A percentile compares a stretch with the other conserved stretches of the same genome.
Evolutionary conservation across 2,888 invertebrate species (phyloP).

Genomic region (Torymus texanus): DNA sequence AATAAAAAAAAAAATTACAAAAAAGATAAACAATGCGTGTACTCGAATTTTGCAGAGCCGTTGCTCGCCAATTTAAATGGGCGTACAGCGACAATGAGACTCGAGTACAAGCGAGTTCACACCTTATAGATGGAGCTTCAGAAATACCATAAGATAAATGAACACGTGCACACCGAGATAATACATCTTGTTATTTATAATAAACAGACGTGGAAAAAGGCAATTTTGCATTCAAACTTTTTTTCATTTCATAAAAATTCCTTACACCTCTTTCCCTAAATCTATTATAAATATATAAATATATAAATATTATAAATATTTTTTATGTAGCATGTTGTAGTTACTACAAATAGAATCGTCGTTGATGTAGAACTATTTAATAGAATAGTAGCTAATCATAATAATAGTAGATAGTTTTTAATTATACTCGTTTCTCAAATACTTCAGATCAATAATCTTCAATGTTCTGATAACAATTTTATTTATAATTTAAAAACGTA

Average conservation of each 20-base stretch:
- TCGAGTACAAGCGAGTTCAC: slow-evolving; percentile 46
- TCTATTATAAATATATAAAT: too few species aligned
- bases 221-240: neutral
- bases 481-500: too few species aligned
- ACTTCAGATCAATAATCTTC: too few species aligned
- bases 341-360: too few species aligned
- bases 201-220: slow-evolving; percentile 62
- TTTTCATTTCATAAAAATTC: neutral
- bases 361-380: too few species aligned
- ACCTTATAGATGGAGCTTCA: slow-evolving; percentile 68
- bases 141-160: slow-evolving; percentile 60
- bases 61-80: neutral
- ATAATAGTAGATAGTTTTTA: too few species aligned
- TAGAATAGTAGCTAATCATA: too few species aligned
- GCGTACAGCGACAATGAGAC: neutral
- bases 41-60: slow-evolving; percentile 24
- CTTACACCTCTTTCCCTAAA: too few species aligned
- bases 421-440: too few species aligned
- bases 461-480: too few species aligned
- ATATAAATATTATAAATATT: too few species aligned
- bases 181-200: slow-evolving; percentile 74
- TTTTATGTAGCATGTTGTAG: too few species aligned
- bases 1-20: neutral
- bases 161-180: slow-evolving; percentile 70
- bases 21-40: slow-evolving; percentile 17